Evolutionary conservation across 2,888 invertebrate genomes (phyloP), one percentile per base, ranked within the genome.

Genomic region (Mactromeris polynyma): DNA sequence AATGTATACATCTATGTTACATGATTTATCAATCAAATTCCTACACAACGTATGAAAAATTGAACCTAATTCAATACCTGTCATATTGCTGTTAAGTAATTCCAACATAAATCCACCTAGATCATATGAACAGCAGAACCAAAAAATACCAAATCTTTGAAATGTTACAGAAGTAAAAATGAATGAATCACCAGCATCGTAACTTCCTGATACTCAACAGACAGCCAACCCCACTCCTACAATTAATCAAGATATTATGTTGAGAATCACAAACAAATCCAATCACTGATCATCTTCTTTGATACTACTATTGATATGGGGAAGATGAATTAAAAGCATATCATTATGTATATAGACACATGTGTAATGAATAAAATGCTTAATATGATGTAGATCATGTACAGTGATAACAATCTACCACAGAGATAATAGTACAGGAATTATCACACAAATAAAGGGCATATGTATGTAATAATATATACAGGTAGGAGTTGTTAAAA

Each of bases 311-410:
- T 36, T 33, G 73, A 36, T 21, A 26, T 17, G 73, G 31, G 69
- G 69, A 19, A 73, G 73, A 73, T 73, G 33, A 73, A 36, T 73
- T 73, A 73, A 73, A 26, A 73, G 58, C 26, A 64, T 64, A 73
- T 36, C 36, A 73, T 73, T 73, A 73, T 26, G 26, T 58, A 73
- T 36, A 73, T 73, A 73, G 33, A 73, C 36, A 73, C 73, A 73
- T 73, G 73, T 73, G 73, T 73, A 19, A 73, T 36, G 36, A 36
- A 73, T 73, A 33, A 73, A 73, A 0, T 17, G 26, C 73, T 64
- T n/a, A 7, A n/a, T 26, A 64, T 64, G 58, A 64, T 2, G 58
- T 64, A 64, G 11, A 26, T 4, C 17, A 64, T 21, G 26, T 64
- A 64, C 4, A 26, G 26, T 64, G 58, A 64, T 64, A 26, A 64